Evolutionary conservation across 2,888 invertebrate species (phyloP), one percentile per base, ranked within the genome.

Genomic region (Stenolophus ochropezus): DNA sequence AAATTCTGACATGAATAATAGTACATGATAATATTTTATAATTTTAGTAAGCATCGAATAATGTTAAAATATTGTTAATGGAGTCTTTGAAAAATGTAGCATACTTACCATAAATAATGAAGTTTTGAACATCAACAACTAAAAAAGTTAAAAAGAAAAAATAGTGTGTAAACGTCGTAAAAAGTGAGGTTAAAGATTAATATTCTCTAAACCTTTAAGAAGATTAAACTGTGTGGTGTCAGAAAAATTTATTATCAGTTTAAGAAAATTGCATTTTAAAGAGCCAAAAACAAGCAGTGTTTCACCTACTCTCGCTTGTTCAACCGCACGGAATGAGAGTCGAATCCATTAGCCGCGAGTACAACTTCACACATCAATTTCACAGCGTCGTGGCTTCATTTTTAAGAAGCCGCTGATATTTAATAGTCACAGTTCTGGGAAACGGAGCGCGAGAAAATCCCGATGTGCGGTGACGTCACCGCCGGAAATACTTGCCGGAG

Each of bases 321-420:
- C 25, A 25, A 14, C 16, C 61, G 27, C 25, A 27, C 0, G 27
- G 16, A 61, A 61, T 61, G 16, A 6, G n/a, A 14, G 61, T 61
- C 25, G 25, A 61, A 61, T 61, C 61, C 61, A 61, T 61, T 61
- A 33, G 33, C 33, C 8, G 11, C 16, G 65, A 33, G 61, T 61
- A 69, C 33, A 42, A 69, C 65, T 69, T 42, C 65, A 69, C 65
- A 69, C 65, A 69, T 69, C 65, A 69, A 69, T 69, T 69, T 69
- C 65, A 69, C 65, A 69, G 65, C 33, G 42, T 33, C 65, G 8
- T 69, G 65, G 65, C 18, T 69, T 69, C 65, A 69, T 33, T 69
- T 69, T 69, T 69, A 65, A 18, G 33, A n/a, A 61, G 23, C 18
- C 18, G 11, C 18, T 69, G 65, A 69, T 69, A 69, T 69, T 69